A percentile compares a stretch with the other conserved stretches of the same genome.
Conservation (phyloP, 2,888 invertebrate genomes). For the Stegana nigrithorax region DNA sequence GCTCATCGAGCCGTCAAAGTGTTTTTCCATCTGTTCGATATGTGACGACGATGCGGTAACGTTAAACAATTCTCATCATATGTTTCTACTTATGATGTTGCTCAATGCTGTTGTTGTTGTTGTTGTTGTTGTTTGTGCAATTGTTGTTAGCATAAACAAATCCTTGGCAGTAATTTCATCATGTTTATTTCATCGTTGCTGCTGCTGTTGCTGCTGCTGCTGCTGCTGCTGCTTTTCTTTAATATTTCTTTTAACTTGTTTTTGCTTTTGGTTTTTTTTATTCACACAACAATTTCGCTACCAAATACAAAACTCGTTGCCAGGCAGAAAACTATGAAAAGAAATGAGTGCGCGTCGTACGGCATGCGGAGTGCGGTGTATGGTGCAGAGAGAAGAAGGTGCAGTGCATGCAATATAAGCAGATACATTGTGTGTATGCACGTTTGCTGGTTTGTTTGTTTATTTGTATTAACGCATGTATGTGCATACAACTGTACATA, state of each 20-base stretch:
- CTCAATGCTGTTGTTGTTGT: constrained; percentile 23
- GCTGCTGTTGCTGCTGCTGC: not conserved
- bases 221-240: constrained; percentile 45
- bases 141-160: constrained; percentile 23
- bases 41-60: not conserved
- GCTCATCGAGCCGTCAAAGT: not conserved
- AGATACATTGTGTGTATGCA: constrained; percentile 44
- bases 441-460: constrained; percentile 10
- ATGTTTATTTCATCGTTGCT: constrained; percentile 22
- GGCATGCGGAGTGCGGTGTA: no score
- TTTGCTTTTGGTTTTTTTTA: not conserved
- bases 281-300: not conserved
- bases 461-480: constrained; percentile 24
- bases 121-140: constrained; percentile 23
- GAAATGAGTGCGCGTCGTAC: no score
- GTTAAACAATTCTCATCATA: constrained; percentile 41
- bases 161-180: constrained; percentile 56
- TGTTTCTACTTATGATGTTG: not conserved
- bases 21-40: not conserved
- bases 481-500: no score
- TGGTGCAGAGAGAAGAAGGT: not conserved
- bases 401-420: constrained; percentile 47
- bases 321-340: constrained; percentile 48
- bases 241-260: not conserved
- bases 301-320: constrained; percentile 49